Conservation (phyloP, 2,888 invertebrate genomes). For the Chrysopilus asiliformis region DNA sequence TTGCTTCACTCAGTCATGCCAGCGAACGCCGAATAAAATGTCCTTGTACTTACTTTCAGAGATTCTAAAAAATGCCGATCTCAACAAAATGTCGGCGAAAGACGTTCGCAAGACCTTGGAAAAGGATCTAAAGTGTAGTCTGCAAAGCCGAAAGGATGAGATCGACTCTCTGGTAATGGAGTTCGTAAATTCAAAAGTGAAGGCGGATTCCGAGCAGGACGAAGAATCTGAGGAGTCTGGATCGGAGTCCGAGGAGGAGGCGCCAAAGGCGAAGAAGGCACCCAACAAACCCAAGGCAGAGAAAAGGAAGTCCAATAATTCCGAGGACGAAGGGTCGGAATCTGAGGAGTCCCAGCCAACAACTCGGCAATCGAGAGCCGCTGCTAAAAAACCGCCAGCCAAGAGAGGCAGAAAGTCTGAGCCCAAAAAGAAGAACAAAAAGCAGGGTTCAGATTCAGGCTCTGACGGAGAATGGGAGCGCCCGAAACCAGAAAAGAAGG, state of each 20-base stretch:
- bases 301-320: constrained; percentile 19
- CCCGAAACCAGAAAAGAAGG: constrained; percentile 35
- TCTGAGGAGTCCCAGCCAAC: constrained; percentile 43
- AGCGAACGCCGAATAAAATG: too few species aligned
- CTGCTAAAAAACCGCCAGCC: constrained; percentile 29
- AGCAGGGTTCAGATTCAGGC: constrained; percentile 52
- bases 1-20: too few species aligned
- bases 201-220: constrained; percentile 35
- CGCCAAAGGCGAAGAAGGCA: constrained; percentile 4
- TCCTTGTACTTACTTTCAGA: too few species aligned
- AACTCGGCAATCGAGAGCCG: constrained; percentile 38
- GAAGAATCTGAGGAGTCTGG: constrained; percentile 40
- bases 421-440: constrained; percentile 48
- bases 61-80: constrained; percentile 76
- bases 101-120: constrained; percentile 79
- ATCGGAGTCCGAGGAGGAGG: constrained; percentile 25
- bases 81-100: constrained; percentile 73
- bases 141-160: constrained; percentile 66
- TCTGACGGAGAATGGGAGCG: constrained; percentile 57
- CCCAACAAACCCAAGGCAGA: constrained; percentile 12
- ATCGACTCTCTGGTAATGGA: constrained; percentile 84
- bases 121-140: constrained; percentile 60
- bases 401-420: constrained; percentile 21
- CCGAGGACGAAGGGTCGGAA: constrained; percentile 30
- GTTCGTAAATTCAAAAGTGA: constrained; percentile 40